Evolutionary conservation across 2,113 vertebrate species (phyloP).

Genomic region (Tautogolabrus adspersus): DNA sequence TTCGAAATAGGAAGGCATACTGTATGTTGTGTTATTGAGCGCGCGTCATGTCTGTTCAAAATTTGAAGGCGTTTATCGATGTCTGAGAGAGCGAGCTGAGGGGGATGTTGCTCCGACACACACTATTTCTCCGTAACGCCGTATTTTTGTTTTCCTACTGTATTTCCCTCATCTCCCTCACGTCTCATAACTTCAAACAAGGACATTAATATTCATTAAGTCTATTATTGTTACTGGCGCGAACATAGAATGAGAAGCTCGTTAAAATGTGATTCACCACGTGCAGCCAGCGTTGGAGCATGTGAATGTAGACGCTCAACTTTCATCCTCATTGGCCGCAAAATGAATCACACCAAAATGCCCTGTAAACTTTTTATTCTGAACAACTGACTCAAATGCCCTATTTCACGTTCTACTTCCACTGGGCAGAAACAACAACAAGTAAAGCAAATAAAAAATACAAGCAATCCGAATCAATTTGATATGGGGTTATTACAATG

Average conservation of each 20-base stretch:
- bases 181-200: conserved; percentile 77
- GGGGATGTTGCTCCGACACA: conserved; percentile 33
- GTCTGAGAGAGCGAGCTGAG: conserved; percentile 23
- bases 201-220: conserved; percentile 80
- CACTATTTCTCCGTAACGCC: conserved; percentile 32
- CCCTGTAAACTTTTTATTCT: conserved; percentile 36
- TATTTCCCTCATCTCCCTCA: conserved; percentile 35
- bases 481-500: neutral
- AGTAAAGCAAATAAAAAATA: neutral
- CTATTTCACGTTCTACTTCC: neutral
- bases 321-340: conserved; percentile 50
- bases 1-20: neutral
- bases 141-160: conserved; percentile 25
- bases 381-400: conserved; percentile 18
- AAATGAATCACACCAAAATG: conserved; percentile 54
- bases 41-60: conserved; percentile 9
- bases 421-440: neutral
- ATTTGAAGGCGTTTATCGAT: conserved; percentile 13
- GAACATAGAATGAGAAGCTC: conserved; percentile 84
- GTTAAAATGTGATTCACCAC: conserved; percentile 85
- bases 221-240: conserved; percentile 80
- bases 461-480: neutral
- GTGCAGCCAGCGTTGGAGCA: conserved; percentile 73
- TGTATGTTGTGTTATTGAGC: neutral
- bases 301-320: conserved; percentile 69